Base-by-base conservation (phyloP, 2,797 vertebrate genomes). In the Malacoctenus gilli region DNA sequence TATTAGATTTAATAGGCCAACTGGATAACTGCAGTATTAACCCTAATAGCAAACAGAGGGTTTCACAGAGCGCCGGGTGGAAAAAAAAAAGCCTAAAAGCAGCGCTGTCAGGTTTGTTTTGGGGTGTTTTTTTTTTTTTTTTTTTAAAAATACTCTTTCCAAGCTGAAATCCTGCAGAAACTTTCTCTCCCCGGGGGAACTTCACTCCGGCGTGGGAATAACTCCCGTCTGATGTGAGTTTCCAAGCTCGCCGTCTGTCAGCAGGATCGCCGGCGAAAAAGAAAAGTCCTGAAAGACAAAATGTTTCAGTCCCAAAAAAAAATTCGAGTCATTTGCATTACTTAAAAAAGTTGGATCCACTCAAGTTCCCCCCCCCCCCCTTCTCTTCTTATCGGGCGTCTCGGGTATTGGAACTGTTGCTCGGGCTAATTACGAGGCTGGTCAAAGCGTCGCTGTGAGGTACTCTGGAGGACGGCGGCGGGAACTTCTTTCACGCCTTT, bases 1-100 rank as follows among this genome's bases (percentile, higher is more conserved):
- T 41, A 21, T 70, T 71, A 67, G 68, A 32, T 70, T 65, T 36
- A 74, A 75, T 39, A 58, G 50, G 40, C 42, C 52, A 71, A 67
- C 25, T 28, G 49, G 47, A 44, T 68, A 58, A 70, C 38, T 63
- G 28, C 60, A 46, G 60, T 38, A 58, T 70, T 37, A 43, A 51
- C 44, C n/a, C 75, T 68, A 53, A 68, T 41, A 41, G 40, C 28
- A 66, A 69, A 72, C 46, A 10, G 56, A 28, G 41, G 39, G 39
- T 32, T 32, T 10, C 10, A 32, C 10, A 5, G 25, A 28, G 9
- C 25, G 9, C 6, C 25, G 25, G 5, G 25, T 28, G 9, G 5
- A 28, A n/a, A n/a, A n/a, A n/a, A n/a, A n/a, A n/a, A n/a, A n/a
- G n/a, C n/a, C n/a, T n/a, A n/a, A n/a, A n/a, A n/a, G n/a, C n/a